These are phyloP conservation scores for Scaptomyza graminum DNA, from an alignment of 1,140 invertebrate genomes.

Conservation along the genomic window DNA sequence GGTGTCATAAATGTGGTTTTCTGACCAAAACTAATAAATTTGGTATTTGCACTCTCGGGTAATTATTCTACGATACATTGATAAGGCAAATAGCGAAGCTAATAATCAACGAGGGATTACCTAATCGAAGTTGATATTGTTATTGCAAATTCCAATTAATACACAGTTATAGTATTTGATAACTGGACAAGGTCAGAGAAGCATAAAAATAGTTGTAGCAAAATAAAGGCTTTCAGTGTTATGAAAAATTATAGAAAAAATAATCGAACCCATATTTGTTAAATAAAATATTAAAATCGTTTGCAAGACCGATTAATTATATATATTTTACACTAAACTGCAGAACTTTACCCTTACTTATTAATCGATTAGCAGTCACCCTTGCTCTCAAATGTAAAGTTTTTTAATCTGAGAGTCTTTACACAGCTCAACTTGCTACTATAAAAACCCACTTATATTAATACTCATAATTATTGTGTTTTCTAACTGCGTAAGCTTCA, in stretches of 20 bases:
- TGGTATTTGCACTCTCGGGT: background rate
- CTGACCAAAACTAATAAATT: background rate
- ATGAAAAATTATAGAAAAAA: too few species aligned
- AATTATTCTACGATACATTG: conserved; percentile 25
- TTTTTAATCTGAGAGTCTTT: background rate
- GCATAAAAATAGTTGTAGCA: background rate
- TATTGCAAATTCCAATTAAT: background rate
- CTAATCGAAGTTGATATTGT: background rate
- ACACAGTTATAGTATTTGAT: background rate
- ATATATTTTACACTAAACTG: too few species aligned
- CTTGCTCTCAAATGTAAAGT: too few species aligned
- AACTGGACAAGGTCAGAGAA: background rate
- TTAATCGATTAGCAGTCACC: too few species aligned
- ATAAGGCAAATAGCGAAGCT: conserved; percentile 20
- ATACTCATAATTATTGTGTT: background rate
- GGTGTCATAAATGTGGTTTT: conserved; percentile 50
- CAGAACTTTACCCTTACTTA: too few species aligned
- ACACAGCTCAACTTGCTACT: background rate
- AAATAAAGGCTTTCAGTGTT: too few species aligned
- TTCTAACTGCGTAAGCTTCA: background rate
- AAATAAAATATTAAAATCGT: too few species aligned
- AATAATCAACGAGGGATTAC: conserved; percentile 26
- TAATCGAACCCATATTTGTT: too few species aligned
- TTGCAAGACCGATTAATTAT: too few species aligned
- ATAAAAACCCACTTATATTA: conserved; percentile 4